Evolutionary conservation across 1,140 invertebrate genomes (phyloP).

Genomic region (Mizuhopecten yessoensis): DNA sequence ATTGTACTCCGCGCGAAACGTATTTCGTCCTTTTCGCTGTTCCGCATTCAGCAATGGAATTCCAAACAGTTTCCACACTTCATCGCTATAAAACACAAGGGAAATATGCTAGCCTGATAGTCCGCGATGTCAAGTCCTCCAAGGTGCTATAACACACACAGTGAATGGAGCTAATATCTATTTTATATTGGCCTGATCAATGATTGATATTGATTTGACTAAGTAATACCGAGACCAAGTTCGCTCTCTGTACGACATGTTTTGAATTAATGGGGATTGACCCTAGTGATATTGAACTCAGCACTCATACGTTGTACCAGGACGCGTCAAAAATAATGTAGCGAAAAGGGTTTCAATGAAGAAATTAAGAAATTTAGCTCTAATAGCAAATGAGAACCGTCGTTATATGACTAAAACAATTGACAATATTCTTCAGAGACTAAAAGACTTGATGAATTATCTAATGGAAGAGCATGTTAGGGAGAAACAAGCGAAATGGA

Average conservation of each 20-base stretch:
- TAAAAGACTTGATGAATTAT: too few species aligned
- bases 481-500: too few species aligned
- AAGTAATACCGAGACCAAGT: neutral
- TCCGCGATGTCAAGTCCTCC: neutral
- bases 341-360: too few species aligned
- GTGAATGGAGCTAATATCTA: neutral
- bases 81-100: neutral
- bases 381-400: too few species aligned
- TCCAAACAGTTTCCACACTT: too few species aligned
- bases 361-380: too few species aligned
- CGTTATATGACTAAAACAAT: too few species aligned
- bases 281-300: neutral
- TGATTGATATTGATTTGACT: neutral
- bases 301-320: neutral
- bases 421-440: too few species aligned
- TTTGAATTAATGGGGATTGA: neutral
- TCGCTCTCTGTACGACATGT: neutral
- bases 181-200: slow-evolving; percentile 25
- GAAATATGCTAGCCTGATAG: neutral
- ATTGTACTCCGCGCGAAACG: too few species aligned
- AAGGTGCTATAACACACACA: neutral
- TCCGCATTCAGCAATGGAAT: neutral
- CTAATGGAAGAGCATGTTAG: too few species aligned
- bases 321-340: neutral
- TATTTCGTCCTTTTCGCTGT: too few species aligned